Conservation (phyloP, 2,113 vertebrate species). For the Sinocyclocheilus grahami region DNA sequence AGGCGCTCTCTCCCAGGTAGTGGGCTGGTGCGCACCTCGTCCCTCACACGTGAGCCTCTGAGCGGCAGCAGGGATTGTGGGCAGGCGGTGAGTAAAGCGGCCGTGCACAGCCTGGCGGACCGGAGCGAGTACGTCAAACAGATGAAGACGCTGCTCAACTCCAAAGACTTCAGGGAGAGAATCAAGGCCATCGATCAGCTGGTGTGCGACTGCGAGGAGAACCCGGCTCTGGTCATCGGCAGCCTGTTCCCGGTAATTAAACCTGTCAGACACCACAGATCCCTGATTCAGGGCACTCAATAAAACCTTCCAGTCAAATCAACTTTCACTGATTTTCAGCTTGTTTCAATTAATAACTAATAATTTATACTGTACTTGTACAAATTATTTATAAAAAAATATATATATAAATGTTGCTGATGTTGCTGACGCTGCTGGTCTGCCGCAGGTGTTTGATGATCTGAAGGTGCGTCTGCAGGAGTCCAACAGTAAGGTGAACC, state of each 20-base stretch:
- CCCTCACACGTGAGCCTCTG: constrained; percentile 81
- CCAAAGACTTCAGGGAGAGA: constrained; percentile 89
- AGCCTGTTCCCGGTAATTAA: constrained; percentile 84
- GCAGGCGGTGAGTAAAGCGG: constrained; percentile 72
- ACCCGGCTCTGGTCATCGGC: constrained; percentile 79
- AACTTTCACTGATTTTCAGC: background rate
- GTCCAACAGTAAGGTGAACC: constrained; percentile 93
- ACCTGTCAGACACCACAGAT: background rate
- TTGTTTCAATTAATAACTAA: too few species aligned
- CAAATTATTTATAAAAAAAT: too few species aligned
- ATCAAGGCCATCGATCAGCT: constrained; percentile 86
- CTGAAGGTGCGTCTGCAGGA: constrained; percentile 89
- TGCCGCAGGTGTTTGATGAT: constrained; percentile 52
- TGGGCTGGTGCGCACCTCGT: constrained; percentile 81
- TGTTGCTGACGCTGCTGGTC: too few species aligned
- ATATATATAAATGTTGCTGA: too few species aligned
- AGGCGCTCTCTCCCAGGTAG: constrained; percentile 79
- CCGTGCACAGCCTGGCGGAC: constrained; percentile 78
- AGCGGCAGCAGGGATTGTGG: constrained; percentile 76
- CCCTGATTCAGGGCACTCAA: too few species aligned
- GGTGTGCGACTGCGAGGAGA: constrained; percentile 80
- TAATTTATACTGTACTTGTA: too few species aligned
- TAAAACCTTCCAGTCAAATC: too few species aligned
- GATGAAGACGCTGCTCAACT: constrained; percentile 76
- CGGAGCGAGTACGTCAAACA: constrained; percentile 83